Percentiles rank a stretch among this genome's conserved stretches.
Evolutionary conservation across 2,113 vertebrate species (phyloP).

Genomic region (Chaetops frenatus): DNA sequence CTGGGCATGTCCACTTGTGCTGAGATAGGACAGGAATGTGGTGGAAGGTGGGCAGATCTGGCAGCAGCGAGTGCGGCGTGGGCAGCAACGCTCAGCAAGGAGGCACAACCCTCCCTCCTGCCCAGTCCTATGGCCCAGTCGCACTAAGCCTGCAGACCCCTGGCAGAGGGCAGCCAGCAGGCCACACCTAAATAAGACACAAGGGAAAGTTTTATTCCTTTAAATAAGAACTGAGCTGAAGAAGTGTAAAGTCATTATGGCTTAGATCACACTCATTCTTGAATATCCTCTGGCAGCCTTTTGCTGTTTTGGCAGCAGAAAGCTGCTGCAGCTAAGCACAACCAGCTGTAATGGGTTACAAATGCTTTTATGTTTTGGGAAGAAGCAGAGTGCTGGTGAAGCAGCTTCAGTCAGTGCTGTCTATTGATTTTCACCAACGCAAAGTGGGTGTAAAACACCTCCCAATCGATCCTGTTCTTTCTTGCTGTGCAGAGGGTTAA

Average conservation of each 20-base stretch:
- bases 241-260: constrained; percentile 5
- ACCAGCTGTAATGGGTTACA: neutral
- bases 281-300: constrained; percentile 1
- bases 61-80: neutral
- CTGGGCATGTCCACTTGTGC: neutral
- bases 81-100: fast-evolving
- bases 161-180: neutral
- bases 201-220: neutral
- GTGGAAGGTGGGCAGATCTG: neutral
- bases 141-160: neutral
- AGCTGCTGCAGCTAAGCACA: neutral
- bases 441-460: neutral
- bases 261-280: constrained; percentile 17
- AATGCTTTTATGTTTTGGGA: neutral
- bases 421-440: neutral
- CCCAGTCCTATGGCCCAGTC: neutral
- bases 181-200: neutral
- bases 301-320: neutral
- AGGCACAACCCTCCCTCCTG: neutral
- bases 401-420: neutral
- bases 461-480: neutral
- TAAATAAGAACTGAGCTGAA: neutral
- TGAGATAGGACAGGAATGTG: neutral
- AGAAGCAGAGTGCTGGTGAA: neutral
- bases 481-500: neutral